phyloP scores from a whole-genome alignment of 2,113 vertebrate genomes.

The Spheniscus mendiculus region DNA sequence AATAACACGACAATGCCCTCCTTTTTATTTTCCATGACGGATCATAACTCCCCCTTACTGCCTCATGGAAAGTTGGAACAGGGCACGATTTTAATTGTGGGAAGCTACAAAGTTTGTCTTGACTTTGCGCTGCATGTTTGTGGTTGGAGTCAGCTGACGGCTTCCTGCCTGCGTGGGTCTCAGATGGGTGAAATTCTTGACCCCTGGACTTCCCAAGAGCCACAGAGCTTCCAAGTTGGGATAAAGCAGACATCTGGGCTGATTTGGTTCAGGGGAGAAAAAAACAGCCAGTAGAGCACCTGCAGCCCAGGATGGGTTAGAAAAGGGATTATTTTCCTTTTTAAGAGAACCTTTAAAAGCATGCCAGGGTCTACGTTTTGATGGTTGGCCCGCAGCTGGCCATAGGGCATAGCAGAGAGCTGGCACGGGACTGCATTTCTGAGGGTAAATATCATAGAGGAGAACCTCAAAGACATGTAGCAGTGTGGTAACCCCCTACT shows the following conservation, averaged over 20 bases:
- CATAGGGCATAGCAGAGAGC: background rate
- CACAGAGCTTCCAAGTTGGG: background rate
- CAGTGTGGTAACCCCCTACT: background rate
- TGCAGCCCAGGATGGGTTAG: background rate
- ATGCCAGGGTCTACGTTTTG: rapidly evolving
- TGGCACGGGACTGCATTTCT: background rate
- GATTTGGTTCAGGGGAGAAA: background rate
- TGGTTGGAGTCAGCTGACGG: constrained; percentile 32
- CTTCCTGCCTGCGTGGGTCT: constrained; percentile 34
- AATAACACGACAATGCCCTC: background rate
- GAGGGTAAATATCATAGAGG: background rate
- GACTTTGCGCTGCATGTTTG: constrained; percentile 16
- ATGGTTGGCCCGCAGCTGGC: background rate
- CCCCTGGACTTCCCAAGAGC: background rate
- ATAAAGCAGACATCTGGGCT: background rate
- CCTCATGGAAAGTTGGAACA: constrained; percentile 35
- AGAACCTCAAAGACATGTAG: background rate
- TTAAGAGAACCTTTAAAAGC: background rate
- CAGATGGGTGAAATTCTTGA: constrained; percentile 42
- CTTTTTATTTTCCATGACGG: background rate
- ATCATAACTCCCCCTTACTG: background rate
- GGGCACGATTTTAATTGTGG: background rate
- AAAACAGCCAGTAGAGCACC: background rate
- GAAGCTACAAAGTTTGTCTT: constrained; percentile 34
- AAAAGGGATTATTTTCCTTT: background rate